Base-by-base conservation (phyloP, 2,797 vertebrate genomes). In the Chromis chromis region DNA sequence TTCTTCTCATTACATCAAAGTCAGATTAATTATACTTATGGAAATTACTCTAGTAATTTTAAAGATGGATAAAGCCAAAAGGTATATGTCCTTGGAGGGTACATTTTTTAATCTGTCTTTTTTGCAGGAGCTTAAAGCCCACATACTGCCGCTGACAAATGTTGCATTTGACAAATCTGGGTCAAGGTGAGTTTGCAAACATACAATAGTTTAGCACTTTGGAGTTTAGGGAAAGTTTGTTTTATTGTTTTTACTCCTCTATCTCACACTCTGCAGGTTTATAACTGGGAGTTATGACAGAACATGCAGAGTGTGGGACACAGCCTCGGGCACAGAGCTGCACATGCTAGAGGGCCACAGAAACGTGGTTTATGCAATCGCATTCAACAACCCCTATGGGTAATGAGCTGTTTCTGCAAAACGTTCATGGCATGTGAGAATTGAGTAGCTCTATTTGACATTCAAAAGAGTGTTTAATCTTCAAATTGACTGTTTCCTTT, bases 341-440 rank as follows among this genome's bases (percentile, higher is more conserved):
- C 94, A 59, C 44, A 94, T 92, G 0, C 92, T 99, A 65, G 94
- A 96, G 74, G 97, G 96, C 17, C 98, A 99, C 81, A 90, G 90
- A 85, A 99, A 99, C 0, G 98, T 99, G 79, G 98, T 99, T 5
- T 99, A 97, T 36, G 95, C 97, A 59, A 92, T 99, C 53, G 94
- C 97, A 14, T 99, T 99, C 94, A 99, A 99, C 94, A 98, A 98
- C 65, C 98, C 98, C 14, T 99, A 97, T 0, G 97, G 98, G 98
- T 99, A 94, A 89, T 39, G 57, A 76, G 28, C 36, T 36, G 59
- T 61, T 54, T 73, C 19, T 65, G 44, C 46, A 44, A 59, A 68
- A 65, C 10, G 9, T 61, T 65, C 12, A 36, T 11, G 31, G 12
- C 8, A 48, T 36, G 39, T 61, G 16, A 64, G 9, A 50, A 24